A percentile compares a stretch with the other conserved stretches of the same genome.
These are phyloP conservation scores for Aegithalos caudatus DNA, from an alignment of 2,113 vertebrate genomes.

Conservation along the genomic window DNA sequence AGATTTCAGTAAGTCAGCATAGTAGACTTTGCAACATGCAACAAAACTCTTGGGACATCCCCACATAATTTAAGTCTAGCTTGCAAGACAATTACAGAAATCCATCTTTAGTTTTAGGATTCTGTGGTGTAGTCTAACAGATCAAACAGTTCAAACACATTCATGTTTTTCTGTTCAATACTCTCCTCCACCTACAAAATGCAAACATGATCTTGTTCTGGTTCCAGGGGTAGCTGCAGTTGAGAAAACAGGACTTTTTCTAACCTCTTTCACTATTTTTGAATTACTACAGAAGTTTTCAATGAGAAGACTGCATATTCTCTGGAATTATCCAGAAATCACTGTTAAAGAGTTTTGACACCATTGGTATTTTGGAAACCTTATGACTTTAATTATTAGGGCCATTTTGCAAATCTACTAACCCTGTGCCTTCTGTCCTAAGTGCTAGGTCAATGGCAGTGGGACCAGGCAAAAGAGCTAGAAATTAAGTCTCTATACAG, in stretches of 20 bases:
- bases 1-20: neutral
- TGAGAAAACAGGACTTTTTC: neutral
- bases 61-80: neutral
- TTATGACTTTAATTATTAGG: neutral
- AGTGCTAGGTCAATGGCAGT: neutral
- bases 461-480: neutral
- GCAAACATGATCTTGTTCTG: neutral
- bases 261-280: neutral
- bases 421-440: neutral
- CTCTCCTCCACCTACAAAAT: neutral
- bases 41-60: neutral
- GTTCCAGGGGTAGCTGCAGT: neutral
- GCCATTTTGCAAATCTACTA: neutral
- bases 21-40: neutral
- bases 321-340: neutral
- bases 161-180: neutral
- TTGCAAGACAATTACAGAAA: neutral
- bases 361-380: fast-evolving
- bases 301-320: neutral
- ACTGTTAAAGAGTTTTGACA: neutral
- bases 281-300: neutral
- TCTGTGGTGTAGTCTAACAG: neutral
- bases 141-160: neutral
- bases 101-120: neutral
- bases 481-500: neutral